These are phyloP conservation scores for Drosophila gaucha DNA, from an alignment of 2,888 invertebrate genomes.

Conservation along the genomic window DNA sequence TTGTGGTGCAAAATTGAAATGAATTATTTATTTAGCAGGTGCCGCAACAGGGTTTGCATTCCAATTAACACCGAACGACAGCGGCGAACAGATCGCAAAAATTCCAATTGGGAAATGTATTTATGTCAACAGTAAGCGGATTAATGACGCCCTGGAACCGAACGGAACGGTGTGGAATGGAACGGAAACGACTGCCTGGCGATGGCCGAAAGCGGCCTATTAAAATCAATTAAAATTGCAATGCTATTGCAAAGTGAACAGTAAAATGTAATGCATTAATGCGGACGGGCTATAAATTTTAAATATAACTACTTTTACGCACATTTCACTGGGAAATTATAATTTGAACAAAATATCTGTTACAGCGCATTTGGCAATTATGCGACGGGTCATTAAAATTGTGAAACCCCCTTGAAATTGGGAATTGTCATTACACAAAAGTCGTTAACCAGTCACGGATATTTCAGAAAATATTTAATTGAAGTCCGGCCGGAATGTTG, in stretches of 20 bases:
- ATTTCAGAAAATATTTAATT: constrained; percentile 50
- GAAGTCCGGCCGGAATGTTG: constrained; percentile 24
- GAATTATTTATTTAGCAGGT: constrained; percentile 72
- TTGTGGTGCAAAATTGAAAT: constrained; percentile 48
- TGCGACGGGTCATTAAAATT: constrained; percentile 35
- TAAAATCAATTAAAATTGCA: constrained; percentile 71
- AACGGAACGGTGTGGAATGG: constrained; percentile 4
- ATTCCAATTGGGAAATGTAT: constrained; percentile 59
- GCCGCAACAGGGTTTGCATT: constrained; percentile 57
- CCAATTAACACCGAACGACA: constrained; percentile 60
- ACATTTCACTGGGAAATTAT: constrained; percentile 48
- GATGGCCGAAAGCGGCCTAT: constrained; percentile 45
- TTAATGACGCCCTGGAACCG: constrained; percentile 60
- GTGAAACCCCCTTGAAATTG: constrained; percentile 5
- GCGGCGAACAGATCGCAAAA: constrained; percentile 46
- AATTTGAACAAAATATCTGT: constrained; percentile 41
- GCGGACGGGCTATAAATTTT: constrained; percentile 52
- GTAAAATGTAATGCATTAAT: constrained; percentile 67
- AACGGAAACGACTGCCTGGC: constrained; percentile 12
- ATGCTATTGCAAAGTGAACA: constrained; percentile 29
- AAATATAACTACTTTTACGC: constrained; percentile 34
- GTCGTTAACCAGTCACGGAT: constrained; percentile 28
- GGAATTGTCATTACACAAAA: constrained; percentile 15
- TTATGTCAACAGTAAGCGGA: constrained; percentile 69
- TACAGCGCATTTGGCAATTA: constrained; percentile 13